Conservation (phyloP, 2,888 invertebrate genomes). For the Rhingia rostrata region DNA sequence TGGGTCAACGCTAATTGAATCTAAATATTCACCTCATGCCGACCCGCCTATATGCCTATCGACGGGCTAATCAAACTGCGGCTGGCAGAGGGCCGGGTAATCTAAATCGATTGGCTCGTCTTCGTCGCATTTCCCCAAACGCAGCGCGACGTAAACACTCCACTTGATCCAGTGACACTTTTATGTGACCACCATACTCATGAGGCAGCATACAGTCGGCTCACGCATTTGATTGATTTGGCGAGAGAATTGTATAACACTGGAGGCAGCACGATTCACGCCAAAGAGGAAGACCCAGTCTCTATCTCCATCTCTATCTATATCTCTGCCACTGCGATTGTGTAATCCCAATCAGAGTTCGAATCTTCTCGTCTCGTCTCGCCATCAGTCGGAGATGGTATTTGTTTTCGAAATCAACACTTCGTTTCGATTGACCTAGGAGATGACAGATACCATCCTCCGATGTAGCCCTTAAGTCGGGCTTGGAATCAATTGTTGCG, state of each 20-base stretch:
- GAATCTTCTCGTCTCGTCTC: too few relatives aligned
- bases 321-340: constrained; percentile 42
- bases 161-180: constrained; percentile 74
- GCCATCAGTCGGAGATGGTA: constrained; percentile 39
- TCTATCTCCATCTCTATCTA: too few relatives aligned
- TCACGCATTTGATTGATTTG: constrained; percentile 58
- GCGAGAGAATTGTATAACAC: constrained; percentile 51
- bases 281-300: constrained; percentile 46
- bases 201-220: constrained; percentile 29
- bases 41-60: constrained; percentile 13
- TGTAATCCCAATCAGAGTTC: constrained; percentile 39
- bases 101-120: constrained; percentile 41
- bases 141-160: constrained; percentile 5
- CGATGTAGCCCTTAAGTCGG: too few relatives aligned
- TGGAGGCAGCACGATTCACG: constrained; percentile 38
- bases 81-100: constrained; percentile 7
- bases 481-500: constrained; percentile 22
- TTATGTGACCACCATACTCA: constrained; percentile 69
- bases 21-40: constrained; percentile 64
- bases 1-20: constrained; percentile 67
- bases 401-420: constrained; percentile 47
- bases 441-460: too few relatives aligned
- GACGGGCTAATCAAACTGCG: constrained; percentile 26
- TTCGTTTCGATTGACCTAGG: neutral
- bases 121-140: constrained; percentile 39